Evolutionary conservation across 2,888 invertebrate genomes (phyloP), one percentile per base, ranked within the genome.

Genomic region (Aphidoletes aphidimyza): DNA sequence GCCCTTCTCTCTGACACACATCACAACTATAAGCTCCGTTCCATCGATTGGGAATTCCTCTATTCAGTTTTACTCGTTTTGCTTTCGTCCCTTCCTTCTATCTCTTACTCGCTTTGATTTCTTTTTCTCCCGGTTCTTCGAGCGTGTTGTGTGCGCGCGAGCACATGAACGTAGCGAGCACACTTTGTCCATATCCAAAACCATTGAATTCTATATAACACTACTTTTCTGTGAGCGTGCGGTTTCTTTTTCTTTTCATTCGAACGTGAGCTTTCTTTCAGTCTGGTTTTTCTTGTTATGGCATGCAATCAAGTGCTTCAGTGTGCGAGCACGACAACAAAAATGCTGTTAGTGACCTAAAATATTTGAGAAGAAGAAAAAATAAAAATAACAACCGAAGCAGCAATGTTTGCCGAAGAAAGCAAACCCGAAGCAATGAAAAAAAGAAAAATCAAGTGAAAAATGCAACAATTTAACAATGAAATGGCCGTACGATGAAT

Each of bases 251-350:
- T 69, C 3, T 30, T 69, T 69, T 69, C 69, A 69, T 69, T 69
- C 34, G 14, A n/a, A n/a, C n/a, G 69, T 14, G 30, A 26, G 69
- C 69, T 69, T 69, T 54, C 54, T 54, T 69, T 30, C 69, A 69
- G 69, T 69, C 34, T 69, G 69, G 69, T 69, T 69, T 69, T 69
- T 30, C 69, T 26, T 69, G 69, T 69, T 69, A 69, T 69, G 69
- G 34, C 17, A 11, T 34, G 30, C 69, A 11, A 11, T 69, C 47
- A 47, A 47, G 47, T 47, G 47, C 17, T 19, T 54, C 22, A 0
- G 69, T 14, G 11, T 26, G 3, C 11, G 34, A 14, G 30, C 69
- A 69, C 17, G 69, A 69, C 69, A 69, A 69, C 69, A 69, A 14
- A 14, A 30, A 69, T 69, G 69, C 69, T 69, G 69, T 69, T 69